Base-by-base conservation (phyloP, 2,113 vertebrate genomes). In the Silurus asotus region DNA sequence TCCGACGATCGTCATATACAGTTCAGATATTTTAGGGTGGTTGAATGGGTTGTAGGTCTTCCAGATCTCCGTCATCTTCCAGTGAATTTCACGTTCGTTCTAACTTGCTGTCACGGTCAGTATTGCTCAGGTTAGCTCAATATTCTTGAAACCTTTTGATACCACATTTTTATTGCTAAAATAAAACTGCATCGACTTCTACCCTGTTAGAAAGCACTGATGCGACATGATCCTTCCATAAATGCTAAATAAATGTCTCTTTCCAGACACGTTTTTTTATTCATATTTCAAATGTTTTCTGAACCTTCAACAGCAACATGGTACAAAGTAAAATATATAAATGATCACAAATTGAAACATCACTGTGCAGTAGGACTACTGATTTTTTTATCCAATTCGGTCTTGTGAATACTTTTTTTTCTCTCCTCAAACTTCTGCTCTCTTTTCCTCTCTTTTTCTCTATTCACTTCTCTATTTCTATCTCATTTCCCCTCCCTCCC, bases 361-460 rank as follows among this genome's bases (percentile, higher is more conserved):
- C 81, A 55, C 20, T 37, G 15, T 20, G 69, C n/a, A 84, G 82
- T 69, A 74, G 4, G 55, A n/a, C 49, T 55, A 75, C 17, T 48
- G 8, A 59, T 58, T 49, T 8, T 8, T 64, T 23, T 58, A 19
- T 51, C 15, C 20, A 70, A 70, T 70, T 70, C 48, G 1, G 13
- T 55, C 13, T 55, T 28, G 75, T 56, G 13, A 28, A 56, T 77
- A 56, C 8, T 77, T 13, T 59, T 59, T 28, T 83, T 28, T 86
- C 37, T 62, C 58, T 78, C 37, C 55, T 61, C 59, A 8, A 83
- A 58, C 69, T 10, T 8, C 81, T 67, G 83, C n/a, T 62, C 14
- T 55, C 87, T 77, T 83, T 82, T 67, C 25, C 62, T 86, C 83
- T 69, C 83, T 70, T 69, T 88, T 89, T 81, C 65, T 78, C 81